These are phyloP conservation scores for Agonum fuliginosum DNA, from an alignment of 2,888 invertebrate species.

Conservation along the genomic window DNA sequence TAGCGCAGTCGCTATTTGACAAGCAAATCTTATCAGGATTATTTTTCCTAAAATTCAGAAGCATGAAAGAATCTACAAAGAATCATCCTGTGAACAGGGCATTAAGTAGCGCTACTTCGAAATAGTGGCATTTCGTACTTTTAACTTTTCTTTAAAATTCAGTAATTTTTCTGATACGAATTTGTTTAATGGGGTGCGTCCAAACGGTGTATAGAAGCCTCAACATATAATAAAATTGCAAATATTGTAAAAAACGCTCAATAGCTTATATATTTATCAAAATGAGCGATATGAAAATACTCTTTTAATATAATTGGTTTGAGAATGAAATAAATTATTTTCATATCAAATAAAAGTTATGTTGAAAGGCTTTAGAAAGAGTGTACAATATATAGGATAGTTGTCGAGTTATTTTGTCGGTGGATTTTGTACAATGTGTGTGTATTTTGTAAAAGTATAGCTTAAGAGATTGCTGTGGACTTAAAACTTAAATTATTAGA, in stretches of 20 bases:
- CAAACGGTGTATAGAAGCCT: constrained; percentile 34
- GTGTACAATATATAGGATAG: constrained; percentile 53
- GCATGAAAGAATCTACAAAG: too few species aligned
- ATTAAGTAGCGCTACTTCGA: too few species aligned
- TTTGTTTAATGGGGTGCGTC: not conserved
- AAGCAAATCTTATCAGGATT: too few species aligned
- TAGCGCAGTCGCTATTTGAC: too few species aligned
- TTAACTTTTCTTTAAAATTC: too few species aligned
- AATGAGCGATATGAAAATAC: constrained; percentile 45
- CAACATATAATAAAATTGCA: constrained; percentile 43
- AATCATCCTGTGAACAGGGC: too few species aligned
- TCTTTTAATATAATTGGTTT: constrained; percentile 45
- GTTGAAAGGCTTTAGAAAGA: constrained; percentile 53
- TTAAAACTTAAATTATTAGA: constrained; percentile 24
- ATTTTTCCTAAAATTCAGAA: too few species aligned
- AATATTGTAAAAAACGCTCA: constrained; percentile 47
- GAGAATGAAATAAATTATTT: constrained; percentile 57
- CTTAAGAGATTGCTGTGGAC: constrained; percentile 48
- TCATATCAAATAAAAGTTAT: constrained; percentile 57
- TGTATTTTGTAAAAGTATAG: constrained; percentile 58
- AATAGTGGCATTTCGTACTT: too few species aligned
- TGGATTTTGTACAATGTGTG: constrained; percentile 54
- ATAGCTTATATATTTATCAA: constrained; percentile 44
- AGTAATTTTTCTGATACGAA: too few species aligned
- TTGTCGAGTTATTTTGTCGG: constrained; percentile 46